Conservation (phyloP, 2,888 invertebrate genomes). For the Abrostola triplasia region DNA sequence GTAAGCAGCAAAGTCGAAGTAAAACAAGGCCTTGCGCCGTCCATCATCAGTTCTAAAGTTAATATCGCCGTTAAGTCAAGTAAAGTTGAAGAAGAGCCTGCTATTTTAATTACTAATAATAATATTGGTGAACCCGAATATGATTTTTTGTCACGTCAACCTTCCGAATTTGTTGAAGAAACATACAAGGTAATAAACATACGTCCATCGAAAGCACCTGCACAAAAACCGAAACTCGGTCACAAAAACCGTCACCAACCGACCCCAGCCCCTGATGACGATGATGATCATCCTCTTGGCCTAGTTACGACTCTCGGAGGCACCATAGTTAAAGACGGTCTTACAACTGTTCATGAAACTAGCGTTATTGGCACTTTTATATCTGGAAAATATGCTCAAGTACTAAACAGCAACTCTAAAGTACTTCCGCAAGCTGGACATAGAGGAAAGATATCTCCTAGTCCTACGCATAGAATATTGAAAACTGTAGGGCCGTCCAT, state of each 20-base stretch:
- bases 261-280: conserved; percentile 84
- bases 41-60: conserved; percentile 77
- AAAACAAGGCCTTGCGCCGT: conserved; percentile 77
- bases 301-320: conserved; percentile 95
- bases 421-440: conserved; percentile 84
- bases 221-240: conserved; percentile 81
- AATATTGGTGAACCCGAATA: conserved; percentile 94
- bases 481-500: conserved; percentile 92
- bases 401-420: conserved; percentile 94
- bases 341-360: conserved; percentile 95
- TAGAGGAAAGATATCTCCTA: conserved; percentile 90
- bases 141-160: conserved; percentile 94
- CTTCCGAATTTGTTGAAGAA: conserved; percentile 95
- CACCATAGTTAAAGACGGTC: conserved; percentile 93
- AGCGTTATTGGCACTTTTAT: conserved; percentile 96
- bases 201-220: conserved; percentile 90
- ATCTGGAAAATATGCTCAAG: conserved; percentile 96
- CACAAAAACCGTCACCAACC: conserved; percentile 81
- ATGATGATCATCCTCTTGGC: conserved; percentile 92
- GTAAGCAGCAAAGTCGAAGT: conserved; percentile 85
- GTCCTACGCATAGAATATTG: conserved; percentile 90
- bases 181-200: conserved; percentile 95
- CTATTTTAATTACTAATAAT: conserved; percentile 90
- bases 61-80: conserved; percentile 87
- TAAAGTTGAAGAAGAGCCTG: conserved; percentile 86